Conservation (phyloP, 2,797 vertebrate genomes). For the Calcarius lapponicus region DNA sequence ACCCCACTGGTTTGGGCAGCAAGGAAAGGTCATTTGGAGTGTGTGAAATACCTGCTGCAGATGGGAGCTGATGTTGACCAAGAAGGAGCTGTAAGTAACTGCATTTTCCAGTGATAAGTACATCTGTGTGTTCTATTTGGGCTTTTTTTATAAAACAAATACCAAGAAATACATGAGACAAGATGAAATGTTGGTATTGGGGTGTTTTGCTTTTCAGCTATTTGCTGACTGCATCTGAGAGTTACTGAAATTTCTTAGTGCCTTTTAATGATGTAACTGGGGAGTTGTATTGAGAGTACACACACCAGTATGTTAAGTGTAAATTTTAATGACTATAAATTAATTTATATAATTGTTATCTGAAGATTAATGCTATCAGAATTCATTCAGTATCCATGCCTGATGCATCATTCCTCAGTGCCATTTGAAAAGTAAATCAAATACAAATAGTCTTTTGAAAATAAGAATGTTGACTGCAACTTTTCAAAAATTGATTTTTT, state of each 20-base stretch:
- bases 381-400: neutral
- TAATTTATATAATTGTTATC: neutral
- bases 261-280: neutral
- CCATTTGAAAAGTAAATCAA: neutral
- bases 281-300: neutral
- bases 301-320: neutral
- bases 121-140: neutral
- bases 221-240: neutral
- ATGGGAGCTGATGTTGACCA: conserved; percentile 96
- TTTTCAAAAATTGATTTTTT: neutral
- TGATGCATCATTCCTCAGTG: neutral
- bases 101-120: neutral
- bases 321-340: neutral
- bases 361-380: neutral
- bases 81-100: conserved; percentile 90
- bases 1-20: conserved; percentile 95
- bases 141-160: neutral
- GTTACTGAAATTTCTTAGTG: neutral
- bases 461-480: neutral
- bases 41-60: conserved; percentile 91
- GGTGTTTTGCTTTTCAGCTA: neutral
- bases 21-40: conserved; percentile 92
- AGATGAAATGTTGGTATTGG: neutral
- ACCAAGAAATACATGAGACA: neutral
- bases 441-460: neutral